Conservation (phyloP, 2,797 vertebrate genomes). For the Macrochelys suwanniensis region DNA sequence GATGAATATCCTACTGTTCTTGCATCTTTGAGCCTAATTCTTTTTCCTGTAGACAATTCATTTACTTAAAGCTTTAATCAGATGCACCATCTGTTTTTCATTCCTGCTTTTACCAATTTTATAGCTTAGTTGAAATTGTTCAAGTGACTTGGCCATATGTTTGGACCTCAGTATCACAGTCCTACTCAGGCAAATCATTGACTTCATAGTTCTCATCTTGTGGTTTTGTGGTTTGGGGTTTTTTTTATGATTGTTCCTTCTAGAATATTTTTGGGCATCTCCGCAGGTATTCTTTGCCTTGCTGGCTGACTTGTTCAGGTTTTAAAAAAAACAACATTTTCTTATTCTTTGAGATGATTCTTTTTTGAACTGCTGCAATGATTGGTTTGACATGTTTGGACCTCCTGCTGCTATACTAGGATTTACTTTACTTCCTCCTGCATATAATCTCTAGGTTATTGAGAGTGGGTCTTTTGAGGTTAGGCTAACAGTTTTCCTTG, state of each 20-base stretch:
- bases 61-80: conserved; percentile 51
- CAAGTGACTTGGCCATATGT: background rate
- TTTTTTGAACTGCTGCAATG: background rate
- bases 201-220: background rate
- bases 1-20: conserved; percentile 22
- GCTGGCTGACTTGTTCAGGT: background rate
- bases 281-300: background rate
- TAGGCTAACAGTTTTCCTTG: conserved; percentile 8
- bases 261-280: background rate
- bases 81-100: conserved; percentile 15
- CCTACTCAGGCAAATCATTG: background rate
- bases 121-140: fast-evolving
- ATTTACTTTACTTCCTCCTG: background rate
- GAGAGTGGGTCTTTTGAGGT: conserved; percentile 46
- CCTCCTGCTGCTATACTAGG: conserved; percentile 14
- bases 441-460: conserved; percentile 39
- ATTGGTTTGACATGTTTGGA: conserved; percentile 36
- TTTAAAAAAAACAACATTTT: background rate
- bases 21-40: background rate
- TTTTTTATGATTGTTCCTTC: background rate
- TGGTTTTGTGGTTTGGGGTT: background rate
- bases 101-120: background rate
- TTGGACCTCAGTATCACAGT: background rate
- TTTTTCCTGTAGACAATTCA: conserved; percentile 30
- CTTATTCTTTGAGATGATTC: conserved; percentile 30